phyloP scores from a whole-genome alignment of 2,113 vertebrate genomes.

The Indri indri region DNA sequence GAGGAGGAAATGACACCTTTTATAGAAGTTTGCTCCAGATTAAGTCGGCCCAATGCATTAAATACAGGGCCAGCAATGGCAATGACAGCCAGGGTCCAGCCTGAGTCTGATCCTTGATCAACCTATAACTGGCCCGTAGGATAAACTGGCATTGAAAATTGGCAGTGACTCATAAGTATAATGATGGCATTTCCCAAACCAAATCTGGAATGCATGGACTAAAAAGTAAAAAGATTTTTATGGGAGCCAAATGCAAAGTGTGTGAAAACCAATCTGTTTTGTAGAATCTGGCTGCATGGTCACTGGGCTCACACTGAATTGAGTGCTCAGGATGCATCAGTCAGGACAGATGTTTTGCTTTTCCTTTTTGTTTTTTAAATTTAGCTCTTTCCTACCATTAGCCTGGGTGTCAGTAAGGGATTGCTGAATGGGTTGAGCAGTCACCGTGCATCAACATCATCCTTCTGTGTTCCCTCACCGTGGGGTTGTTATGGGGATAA shows the following conservation, averaged over 20 bases:
- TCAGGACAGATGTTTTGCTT: background rate
- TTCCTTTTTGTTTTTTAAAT: background rate
- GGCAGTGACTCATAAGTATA: background rate
- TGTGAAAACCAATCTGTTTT: background rate
- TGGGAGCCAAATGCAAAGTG: background rate
- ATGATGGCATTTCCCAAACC: background rate
- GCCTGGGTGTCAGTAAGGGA: background rate
- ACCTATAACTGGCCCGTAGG: background rate
- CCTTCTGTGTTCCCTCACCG: background rate
- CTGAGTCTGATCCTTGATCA: background rate
- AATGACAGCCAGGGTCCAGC: background rate
- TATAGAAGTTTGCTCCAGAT: background rate
- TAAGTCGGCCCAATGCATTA: background rate
- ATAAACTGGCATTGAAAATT: background rate
- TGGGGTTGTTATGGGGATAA: background rate
- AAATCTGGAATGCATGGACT: background rate
- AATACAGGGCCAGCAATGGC: background rate
- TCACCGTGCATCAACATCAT: background rate
- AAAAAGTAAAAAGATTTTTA: background rate
- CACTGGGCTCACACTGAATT: background rate
- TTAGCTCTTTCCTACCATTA: background rate
- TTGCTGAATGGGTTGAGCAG: background rate
- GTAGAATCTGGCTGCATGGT: background rate
- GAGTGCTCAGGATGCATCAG: background rate
- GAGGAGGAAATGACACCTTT: background rate